Conservation (phyloP, 1,140 invertebrate genomes). For the Steinernema khuongi region DNA sequence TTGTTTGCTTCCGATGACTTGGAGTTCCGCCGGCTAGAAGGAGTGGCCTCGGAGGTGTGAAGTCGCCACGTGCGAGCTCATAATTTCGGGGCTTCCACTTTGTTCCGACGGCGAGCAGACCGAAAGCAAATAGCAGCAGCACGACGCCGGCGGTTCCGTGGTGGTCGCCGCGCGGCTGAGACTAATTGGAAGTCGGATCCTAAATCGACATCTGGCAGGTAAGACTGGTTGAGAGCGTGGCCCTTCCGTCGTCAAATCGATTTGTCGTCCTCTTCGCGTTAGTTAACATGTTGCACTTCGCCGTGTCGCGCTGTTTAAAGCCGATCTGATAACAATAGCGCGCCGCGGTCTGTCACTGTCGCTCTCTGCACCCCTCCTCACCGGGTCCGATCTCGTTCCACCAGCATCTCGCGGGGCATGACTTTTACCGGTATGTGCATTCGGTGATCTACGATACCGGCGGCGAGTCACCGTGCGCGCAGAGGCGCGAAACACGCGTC, state of each 20-base stretch:
- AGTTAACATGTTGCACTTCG: conserved; percentile 16
- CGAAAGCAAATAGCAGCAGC: not conserved
- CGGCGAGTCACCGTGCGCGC: not conserved
- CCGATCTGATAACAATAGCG: conserved; percentile 16
- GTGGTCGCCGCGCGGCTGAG: not conserved
- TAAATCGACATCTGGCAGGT: not conserved
- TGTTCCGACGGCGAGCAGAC: not conserved
- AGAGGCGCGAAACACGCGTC: conserved; percentile 1
- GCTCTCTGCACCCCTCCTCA: not conserved
- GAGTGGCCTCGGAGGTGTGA: not conserved
- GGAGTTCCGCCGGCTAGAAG: too few relatives aligned
- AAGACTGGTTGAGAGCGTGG: not conserved
- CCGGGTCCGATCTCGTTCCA: not conserved
- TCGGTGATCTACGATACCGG: not conserved
- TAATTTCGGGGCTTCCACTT: not conserved
- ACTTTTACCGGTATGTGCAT: conserved; percentile 3
- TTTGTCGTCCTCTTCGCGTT: not conserved
- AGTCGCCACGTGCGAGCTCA: not conserved
- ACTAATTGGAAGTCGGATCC: conserved; percentile 7
- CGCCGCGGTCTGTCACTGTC: not conserved
- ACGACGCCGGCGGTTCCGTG: not conserved
- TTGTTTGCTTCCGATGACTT: not conserved
- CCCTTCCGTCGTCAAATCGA: conserved; percentile 3
- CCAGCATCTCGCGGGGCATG: not conserved
- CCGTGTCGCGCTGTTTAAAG: conserved; percentile 12